Evolutionary conservation across 2,797 vertebrate species (phyloP), one percentile per base, ranked within the genome.

Genomic region (Lerista edwardsae): DNA sequence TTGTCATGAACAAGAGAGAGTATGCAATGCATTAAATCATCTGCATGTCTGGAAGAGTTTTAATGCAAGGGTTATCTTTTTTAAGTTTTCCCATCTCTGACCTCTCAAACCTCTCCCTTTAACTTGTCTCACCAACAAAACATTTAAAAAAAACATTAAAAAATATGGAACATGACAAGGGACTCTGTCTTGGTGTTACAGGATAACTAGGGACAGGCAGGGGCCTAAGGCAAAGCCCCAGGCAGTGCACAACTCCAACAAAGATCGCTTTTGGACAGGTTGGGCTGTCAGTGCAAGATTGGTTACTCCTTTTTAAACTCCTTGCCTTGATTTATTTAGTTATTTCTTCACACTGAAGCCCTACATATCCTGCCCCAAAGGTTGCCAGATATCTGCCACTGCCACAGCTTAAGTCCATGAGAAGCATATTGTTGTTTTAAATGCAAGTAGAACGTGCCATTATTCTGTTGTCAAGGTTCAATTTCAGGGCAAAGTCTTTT

Each of bases 151-250:
- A n/a, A n/a, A n/a, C 83, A 51, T 85, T 85, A 69, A 36, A 65
- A 92, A 93, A 90, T 85, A 91, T 81, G 76, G 86, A 88, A 84
- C 51, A 84, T 36, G 72, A 93, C 86, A 90, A 87, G 91, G 86
- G 74, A 88, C 41, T 88, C 62, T 44, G 64, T 65, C 80, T 86
- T 57, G 80, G 59, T 88, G 84, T 89, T 91, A 78, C 0, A 86
- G 74, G 91, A 86, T 67, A 79, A 90, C 86, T 89, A 82, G 86
- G 71, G 77, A 68, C 62, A 88, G 81, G 82, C 59, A 84, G 39
- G 72, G 78, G 86, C 89, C 82, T 90, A 83, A 92, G 91, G 86
- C 90, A 90, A 92, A 90, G 77, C 88, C 86, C 75, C 71, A 84
- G 83, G 86, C 88, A 71, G 57, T 90, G 90, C 51, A 91, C 7